phyloP scores from a whole-genome alignment of 2,113 vertebrate genomes.

The Gracilinanus agilis region DNA sequence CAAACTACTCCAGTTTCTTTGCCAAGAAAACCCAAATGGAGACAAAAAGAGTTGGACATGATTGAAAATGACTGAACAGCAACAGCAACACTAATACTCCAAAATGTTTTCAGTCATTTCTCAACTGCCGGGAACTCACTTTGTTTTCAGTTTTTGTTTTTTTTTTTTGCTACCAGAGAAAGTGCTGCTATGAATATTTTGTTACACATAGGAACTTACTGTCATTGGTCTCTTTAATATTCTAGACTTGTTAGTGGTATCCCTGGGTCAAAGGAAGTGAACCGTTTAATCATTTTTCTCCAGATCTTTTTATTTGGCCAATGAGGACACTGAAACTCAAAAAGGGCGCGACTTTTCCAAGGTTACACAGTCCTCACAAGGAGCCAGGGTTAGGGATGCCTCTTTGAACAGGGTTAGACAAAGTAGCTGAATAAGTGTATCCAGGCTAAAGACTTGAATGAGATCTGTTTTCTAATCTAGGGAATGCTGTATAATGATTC shows the following conservation, averaged over 20 bases:
- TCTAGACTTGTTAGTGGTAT: neutral
- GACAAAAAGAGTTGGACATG: neutral
- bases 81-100: neutral
- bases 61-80: neutral
- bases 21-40: neutral
- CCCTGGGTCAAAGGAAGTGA: neutral
- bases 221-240: neutral
- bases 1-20: neutral
- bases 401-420: neutral
- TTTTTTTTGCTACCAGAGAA: neutral
- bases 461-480: neutral
- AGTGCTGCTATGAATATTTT: neutral
- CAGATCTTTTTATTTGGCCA: neutral
- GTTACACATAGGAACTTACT: neutral
- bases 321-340: neutral
- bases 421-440: neutral
- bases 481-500: neutral
- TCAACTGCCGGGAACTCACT: neutral
- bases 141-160: neutral
- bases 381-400: neutral
- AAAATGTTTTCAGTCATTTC: neutral
- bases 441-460: neutral
- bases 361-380: neutral
- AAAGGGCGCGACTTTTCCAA: neutral
- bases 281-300: neutral